Evolutionary conservation across 2,113 vertebrate species (phyloP).

Genomic region (Stercorarius parasiticus): DNA sequence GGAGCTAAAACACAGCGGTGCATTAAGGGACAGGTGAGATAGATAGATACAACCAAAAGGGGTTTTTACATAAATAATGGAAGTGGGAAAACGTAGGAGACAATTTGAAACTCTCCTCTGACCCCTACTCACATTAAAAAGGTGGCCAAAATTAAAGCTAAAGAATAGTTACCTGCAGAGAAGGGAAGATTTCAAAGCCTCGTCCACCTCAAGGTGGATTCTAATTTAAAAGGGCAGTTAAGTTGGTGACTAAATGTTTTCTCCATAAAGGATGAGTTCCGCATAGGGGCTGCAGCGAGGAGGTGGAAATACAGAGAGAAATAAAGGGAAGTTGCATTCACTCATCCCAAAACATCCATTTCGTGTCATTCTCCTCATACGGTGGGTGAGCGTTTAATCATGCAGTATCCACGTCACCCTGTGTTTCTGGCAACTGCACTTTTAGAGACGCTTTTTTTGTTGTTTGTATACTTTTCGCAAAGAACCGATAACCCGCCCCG

Average conservation of each 20-base stretch:
- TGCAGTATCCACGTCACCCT: rapidly evolving
- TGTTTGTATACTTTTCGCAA: background rate
- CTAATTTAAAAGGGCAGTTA: background rate
- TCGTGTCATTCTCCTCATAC: background rate
- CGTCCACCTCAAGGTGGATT: rapidly evolving
- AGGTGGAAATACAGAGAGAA: background rate
- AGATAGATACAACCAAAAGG: rapidly evolving
- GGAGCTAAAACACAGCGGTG: rapidly evolving
- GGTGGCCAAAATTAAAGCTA: background rate
- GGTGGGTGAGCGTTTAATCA: rapidly evolving
- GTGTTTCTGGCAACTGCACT: rapidly evolving
- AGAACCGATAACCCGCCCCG: background rate
- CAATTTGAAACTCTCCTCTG: background rate
- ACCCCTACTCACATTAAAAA: no score
- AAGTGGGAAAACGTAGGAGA: background rate
- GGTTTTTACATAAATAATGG: background rate
- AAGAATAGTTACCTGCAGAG: background rate
- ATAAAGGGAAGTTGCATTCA: background rate
- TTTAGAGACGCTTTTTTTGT: background rate
- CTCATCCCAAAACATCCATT: background rate
- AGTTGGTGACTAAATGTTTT: background rate
- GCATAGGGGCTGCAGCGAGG: rapidly evolving
- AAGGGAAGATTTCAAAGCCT: background rate
- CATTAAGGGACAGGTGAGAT: background rate
- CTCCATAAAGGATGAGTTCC: background rate